A percentile compares a stretch with the other conserved stretches of the same genome.
Evolutionary conservation across 2,797 vertebrate species (phyloP).

Genomic region (Remorina albescens): DNA sequence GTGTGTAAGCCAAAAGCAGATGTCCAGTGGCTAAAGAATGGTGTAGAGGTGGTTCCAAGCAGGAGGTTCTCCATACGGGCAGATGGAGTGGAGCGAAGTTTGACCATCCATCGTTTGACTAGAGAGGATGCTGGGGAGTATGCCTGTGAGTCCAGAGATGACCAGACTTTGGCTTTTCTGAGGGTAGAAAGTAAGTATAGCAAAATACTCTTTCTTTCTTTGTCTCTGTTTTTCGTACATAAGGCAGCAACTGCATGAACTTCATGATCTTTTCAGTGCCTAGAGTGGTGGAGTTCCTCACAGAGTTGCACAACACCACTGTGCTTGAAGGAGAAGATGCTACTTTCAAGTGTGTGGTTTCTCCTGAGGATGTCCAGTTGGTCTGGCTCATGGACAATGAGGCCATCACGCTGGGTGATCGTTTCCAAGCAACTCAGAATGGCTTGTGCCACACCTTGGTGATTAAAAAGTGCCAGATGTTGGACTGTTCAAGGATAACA

Average conservation of each 20-base stretch:
- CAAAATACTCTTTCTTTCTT: background rate
- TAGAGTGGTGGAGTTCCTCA: slow-evolving; percentile 92
- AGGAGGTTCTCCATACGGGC: slow-evolving; percentile 82
- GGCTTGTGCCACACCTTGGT: slow-evolving; percentile 89
- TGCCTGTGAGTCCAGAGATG: slow-evolving; percentile 85
- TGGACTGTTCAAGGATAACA: slow-evolving; percentile 87
- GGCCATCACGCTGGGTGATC: slow-evolving; percentile 70
- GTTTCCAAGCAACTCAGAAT: slow-evolving; percentile 79
- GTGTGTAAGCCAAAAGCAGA: slow-evolving; percentile 86
- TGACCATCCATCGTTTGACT: slow-evolving; percentile 84
- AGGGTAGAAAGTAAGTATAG: slow-evolving; percentile 81
- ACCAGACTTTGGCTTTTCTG: slow-evolving; percentile 77
- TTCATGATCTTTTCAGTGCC: slow-evolving; percentile 76
- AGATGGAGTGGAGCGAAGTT: slow-evolving; percentile 81
- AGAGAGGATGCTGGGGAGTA: slow-evolving; percentile 85
- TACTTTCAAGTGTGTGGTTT: slow-evolving; percentile 90
- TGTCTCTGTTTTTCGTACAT: background rate
- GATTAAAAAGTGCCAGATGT: slow-evolving; percentile 84
- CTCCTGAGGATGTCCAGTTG: slow-evolving; percentile 85
- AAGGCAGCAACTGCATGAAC: background rate
- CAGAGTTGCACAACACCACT: slow-evolving; percentile 89
- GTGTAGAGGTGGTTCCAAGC: slow-evolving; percentile 79
- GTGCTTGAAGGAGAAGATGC: slow-evolving; percentile 88
- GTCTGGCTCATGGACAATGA: slow-evolving; percentile 89
- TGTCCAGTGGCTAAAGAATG: slow-evolving; percentile 86